Base-by-base conservation (phyloP, 2,113 vertebrate species). In the Forbesichthys papilliferus region DNA sequence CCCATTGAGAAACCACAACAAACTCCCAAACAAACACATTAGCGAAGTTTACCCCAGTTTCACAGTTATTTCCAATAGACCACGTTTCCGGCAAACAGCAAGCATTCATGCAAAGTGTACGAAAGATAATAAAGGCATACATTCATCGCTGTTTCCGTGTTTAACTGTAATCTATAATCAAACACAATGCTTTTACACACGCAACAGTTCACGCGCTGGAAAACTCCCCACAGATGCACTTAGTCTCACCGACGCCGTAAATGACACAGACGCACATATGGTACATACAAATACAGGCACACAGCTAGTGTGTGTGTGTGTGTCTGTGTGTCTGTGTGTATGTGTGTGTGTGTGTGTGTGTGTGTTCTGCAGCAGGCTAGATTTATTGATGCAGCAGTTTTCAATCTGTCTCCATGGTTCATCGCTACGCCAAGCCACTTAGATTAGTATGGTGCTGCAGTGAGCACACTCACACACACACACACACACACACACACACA, bases 351-450 rank as follows among this genome's bases (percentile, higher is more conserved):
- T 47, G 52, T 60, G 52, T n/a, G 52, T n/a, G 49, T 47, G 52
- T 60, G 1, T n/a, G 52, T 52, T 42, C 36, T 42, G 36, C 36
- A 42, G 36, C 36, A 42, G 36, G 36, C 53, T 59, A 68, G 75
- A 82, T 84, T 84, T 84, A 87, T 81, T 0, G 69, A 84, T 81
- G 84, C 79, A 79, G 77, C 83, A 85, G 9, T 77, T 80, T 82
- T 73, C 68, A 64, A 70, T 64, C 71, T 9, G 69, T 68, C 62
- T 75, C 68, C 33, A 27, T 57, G 16, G 48, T 67, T 42, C 20
- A 55, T 61, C 69, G 59, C 69, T 53, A 53, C 5, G 57, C 78
- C 74, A 48, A 81, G 61, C 69, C 78, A 77, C 78, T 86, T 81
- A 80, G 61, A 53, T 74, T 80, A 80, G 78, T 86, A 77, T 76